A percentile compares a stretch with the other conserved stretches of the same genome.
phyloP scores from a whole-genome alignment of 2,888 invertebrate genomes.

The Ecliptopera silaceata region DNA sequence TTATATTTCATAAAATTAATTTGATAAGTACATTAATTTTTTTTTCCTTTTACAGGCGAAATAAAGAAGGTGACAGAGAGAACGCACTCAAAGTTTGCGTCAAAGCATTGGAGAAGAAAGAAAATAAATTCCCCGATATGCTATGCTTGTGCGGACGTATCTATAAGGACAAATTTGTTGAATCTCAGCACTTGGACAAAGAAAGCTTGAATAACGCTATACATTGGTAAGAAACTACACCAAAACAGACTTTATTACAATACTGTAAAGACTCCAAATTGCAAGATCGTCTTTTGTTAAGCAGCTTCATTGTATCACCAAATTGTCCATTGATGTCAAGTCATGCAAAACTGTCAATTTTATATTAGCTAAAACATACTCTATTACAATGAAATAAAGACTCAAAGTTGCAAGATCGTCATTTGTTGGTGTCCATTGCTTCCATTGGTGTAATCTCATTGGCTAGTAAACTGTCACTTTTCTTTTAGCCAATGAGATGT shows the following conservation, averaged over 20 bases:
- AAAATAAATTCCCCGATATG: constrained; percentile 98
- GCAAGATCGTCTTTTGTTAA: too few species aligned
- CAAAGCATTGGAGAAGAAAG: constrained; percentile 95
- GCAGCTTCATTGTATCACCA: too few species aligned
- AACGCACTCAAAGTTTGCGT: constrained; percentile 96
- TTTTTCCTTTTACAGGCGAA: constrained; percentile 84
- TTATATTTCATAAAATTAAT: too few species aligned
- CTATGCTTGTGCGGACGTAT: constrained; percentile 98
- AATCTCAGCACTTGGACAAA: constrained; percentile 94
- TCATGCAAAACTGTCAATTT: too few species aligned
- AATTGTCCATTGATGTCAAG: too few species aligned
- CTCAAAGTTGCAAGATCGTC: too few species aligned
- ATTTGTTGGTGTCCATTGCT: too few species aligned
- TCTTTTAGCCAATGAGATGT: too few species aligned
- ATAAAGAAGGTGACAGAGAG: constrained; percentile 96
- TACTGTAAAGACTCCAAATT: background rate
- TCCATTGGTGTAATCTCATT: too few species aligned
- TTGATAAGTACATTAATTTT: too few species aligned
- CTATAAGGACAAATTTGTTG: constrained; percentile 98
- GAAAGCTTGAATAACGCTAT: constrained; percentile 96
- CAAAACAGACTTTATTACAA: background rate
- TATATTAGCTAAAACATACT: background rate
- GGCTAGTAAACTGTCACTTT: too few species aligned
- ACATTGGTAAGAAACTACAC: constrained; percentile 87
- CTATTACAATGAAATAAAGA: background rate